Evolutionary conservation across 1,140 invertebrate genomes (phyloP), one percentile per base, ranked within the genome.

Genomic region (Neelides sp.): DNA sequence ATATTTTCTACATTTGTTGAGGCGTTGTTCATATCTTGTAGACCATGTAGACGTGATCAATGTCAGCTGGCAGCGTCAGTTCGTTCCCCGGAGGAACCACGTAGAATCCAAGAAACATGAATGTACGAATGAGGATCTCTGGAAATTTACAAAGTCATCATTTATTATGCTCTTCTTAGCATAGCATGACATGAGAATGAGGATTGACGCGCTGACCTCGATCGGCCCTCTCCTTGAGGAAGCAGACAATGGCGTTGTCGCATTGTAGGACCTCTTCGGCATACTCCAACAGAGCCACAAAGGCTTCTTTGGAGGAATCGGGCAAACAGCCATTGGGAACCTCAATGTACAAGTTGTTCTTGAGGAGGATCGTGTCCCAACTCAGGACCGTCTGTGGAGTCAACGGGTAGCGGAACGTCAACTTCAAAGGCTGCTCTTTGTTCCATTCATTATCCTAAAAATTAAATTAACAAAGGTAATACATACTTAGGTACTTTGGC

Each of bases 21-120:
- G n/a, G n/a, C n/a, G n/a, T n/a, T n/a, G n/a, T n/a, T n/a, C n/a
- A n/a, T n/a, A 85, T 80, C 66, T 75, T 76, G 69, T 85, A 86
- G 59, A 82, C 74, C 78, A 88, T 79, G 69, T 82, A 85, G 60
- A 85, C 71, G 66, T 83, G 82, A 59, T 76, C 75, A 10, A 71
- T 71, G 55, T 76, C 69, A 5, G 67, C 74, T 22, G 51, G 51
- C 63, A 80, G 78, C 61, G 82, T 73, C 58, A 87, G 69, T n/a
- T 76, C 73, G 47, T 88, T 83, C 60, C 78, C 83, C 41, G 91
- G 88, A 34, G 84, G 75, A 55, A 94, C 71, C 37, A 84, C 75
- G 55, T 78, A 76, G 71, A 97, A 96, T 39, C 91, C 91, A 71
- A 96, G 78, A 71, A 93, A 95, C 82, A 93, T 92, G 77, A 97